phyloP scores from a whole-genome alignment of 2,888 invertebrate genomes.

The Thysanoteuthis rhombus region DNA sequence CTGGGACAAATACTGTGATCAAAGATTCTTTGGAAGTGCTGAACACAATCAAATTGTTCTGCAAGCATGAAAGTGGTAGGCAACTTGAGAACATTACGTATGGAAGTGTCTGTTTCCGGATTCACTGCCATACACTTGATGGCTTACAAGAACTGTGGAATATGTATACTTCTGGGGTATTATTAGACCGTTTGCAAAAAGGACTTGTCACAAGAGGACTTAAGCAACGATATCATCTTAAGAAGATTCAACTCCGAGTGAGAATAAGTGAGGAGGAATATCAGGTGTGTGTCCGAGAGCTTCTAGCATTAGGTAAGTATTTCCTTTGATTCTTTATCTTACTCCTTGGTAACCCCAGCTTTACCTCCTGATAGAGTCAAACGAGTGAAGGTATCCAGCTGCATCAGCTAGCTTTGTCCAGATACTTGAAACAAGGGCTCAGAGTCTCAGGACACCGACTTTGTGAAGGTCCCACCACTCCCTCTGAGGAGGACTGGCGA shows the following conservation, averaged over 20 bases:
- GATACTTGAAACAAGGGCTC: too few species aligned
- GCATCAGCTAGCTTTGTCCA: too few species aligned
- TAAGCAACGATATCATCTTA: conserved; percentile 37
- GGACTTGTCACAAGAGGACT: conserved; percentile 43
- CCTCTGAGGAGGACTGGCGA: too few species aligned
- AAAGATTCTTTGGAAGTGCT: conserved; percentile 49
- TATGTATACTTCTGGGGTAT: conserved; percentile 41
- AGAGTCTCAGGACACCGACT: too few species aligned
- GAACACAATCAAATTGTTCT: conserved; percentile 48
- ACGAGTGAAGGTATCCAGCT: too few species aligned
- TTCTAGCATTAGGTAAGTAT: conserved; percentile 43
- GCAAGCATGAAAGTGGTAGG: conserved; percentile 44
- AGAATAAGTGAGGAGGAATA: conserved; percentile 45
- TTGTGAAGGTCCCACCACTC: too few species aligned
- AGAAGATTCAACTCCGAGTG: conserved; percentile 40
- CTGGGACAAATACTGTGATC: conserved; percentile 46
- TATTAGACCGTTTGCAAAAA: conserved; percentile 40
- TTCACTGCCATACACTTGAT: conserved; percentile 39
- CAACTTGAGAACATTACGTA: conserved; percentile 42
- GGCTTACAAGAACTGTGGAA: conserved; percentile 44
- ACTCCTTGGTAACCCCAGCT: too few species aligned
- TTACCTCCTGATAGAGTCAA: too few species aligned
- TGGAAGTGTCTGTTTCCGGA: conserved; percentile 45
- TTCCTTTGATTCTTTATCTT: conserved; percentile 16
- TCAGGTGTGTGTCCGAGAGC: conserved; percentile 41